phyloP scores from a whole-genome alignment of 2,113 vertebrate genomes.

The Parus major region DNA sequence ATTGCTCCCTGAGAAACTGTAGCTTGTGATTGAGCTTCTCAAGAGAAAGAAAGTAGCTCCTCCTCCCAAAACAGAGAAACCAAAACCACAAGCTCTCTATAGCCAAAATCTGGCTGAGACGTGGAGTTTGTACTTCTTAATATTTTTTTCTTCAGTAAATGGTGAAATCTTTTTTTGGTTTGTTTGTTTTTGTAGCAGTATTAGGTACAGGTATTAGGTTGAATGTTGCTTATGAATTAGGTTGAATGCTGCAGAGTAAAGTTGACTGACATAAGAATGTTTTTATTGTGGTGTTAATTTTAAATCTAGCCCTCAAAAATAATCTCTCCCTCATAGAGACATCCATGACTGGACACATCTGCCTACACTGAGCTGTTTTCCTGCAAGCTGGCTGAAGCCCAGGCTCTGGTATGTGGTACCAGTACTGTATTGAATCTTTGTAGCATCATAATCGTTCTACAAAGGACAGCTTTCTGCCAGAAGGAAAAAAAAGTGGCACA shows the following conservation, averaged over 20 bases:
- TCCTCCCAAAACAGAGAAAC: neutral
- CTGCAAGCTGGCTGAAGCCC: neutral
- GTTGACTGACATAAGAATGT: neutral
- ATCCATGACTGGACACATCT: neutral
- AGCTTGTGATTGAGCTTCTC: neutral
- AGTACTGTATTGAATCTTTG: neutral
- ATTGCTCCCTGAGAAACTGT: neutral
- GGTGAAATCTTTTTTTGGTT: neutral
- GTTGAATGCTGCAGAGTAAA: neutral
- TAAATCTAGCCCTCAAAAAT: neutral
- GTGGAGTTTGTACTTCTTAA: neutral
- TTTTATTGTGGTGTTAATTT: neutral
- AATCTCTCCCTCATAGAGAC: neutral
- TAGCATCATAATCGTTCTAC: neutral
- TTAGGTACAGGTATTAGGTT: neutral
- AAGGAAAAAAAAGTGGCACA: neutral
- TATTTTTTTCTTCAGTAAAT: neutral
- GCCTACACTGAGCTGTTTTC: neutral
- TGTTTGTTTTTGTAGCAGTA: neutral
- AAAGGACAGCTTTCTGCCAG: neutral
- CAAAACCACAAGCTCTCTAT: neutral
- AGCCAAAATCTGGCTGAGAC: neutral
- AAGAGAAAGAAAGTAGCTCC: neutral
- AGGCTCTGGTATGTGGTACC: neutral
- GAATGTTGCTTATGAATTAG: neutral